Evolutionary conservation across 2,113 vertebrate species (phyloP), one percentile per base, ranked within the genome.

Genomic region (Orientallactaga bullata): DNA sequence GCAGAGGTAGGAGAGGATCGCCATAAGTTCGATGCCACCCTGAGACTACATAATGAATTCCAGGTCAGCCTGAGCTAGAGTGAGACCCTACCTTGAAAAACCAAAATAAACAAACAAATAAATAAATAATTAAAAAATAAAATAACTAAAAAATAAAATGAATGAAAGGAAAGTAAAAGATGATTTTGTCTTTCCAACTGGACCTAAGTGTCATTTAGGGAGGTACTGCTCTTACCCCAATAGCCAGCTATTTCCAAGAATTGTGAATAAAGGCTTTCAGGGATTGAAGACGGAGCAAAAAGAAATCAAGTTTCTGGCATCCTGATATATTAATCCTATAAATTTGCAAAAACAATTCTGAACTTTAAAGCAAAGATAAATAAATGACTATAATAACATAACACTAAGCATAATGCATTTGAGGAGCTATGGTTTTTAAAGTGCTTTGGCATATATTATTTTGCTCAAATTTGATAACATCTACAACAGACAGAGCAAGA

Each of bases 301-400:
- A 65, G 74, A 3, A 81, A 93, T 85, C 28, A 77, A 12, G 91
- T 90, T 93, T 83, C n/a, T 61, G 77, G 61, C 58, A 94, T 4
- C 47, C 61, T 77, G 72, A 89, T 88, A 93, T 26, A 79, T 51
- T 61, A 79, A 78, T 73, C 1, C 39, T 94, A 84, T 32, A 94
- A 65, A 69, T 85, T 35, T 93, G 17, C 58, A 89, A 96, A 95
- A 81, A 51, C 74, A 95, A 80, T 63, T 18, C 21, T 86, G 80
- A 87, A 74, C n/a, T 94, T 91, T 72, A 85, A 82, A 93, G 39
- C 51, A 90, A 85, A 92, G 39, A 87, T 42, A 91, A 87, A 42
- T 60, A 89, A 89, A 47, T 61, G 74, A 51, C 72, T 66, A 21
- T 78, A 81, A 71, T 39, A 86, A 69, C 37, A 30, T 30, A 76